Evolutionary conservation across 2,888 invertebrate species (phyloP), one percentile per base, ranked within the genome.

Genomic region (Synanthedon myopaeformis): DNA sequence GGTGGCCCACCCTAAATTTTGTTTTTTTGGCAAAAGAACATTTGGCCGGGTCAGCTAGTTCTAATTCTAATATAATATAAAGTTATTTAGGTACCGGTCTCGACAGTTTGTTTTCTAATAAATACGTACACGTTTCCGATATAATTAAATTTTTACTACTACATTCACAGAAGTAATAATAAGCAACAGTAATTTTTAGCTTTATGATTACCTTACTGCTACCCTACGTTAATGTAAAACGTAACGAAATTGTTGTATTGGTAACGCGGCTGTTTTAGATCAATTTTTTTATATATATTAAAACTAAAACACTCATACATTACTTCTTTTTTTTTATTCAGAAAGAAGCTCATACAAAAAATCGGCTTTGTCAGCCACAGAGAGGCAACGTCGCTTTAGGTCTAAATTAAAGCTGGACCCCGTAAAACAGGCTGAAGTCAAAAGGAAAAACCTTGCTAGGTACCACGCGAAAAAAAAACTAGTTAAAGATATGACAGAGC

Each of bases 381-480:
- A 42, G 8, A 42, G 8, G 42, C 52, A 55, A 48, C 52, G 52
- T 17, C 52, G 52, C 41, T 53, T 45, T 51, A 56, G 56, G 45
- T 35, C 49, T 45, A 54, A 50, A 19, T 52, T 52, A n/a, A 52
- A 54, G 42, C 19, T 13, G 41, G 14, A 52, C 52, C 28, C 56
- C 17, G 41, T 41, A 35, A 55, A 55, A 52, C 23, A 51, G 28
- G 55, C 55, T 50, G 53, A 55, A 55, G 52, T 42, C 4, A 55
- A 55, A 53, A 55, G 42, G 42, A 55, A 53, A 49, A 19, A 55
- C n/a, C 53, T 53, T 45, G 52, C 52, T 50, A 49, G 54, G 14
- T 56, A 56, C 52, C 56, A 53, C 28, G 52, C 53, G 19, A 53
- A 28, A 42, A 54, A 56, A 56, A 56, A 52, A 50, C 41, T 52